Percentiles rank a stretch among this genome's conserved stretches.
These are phyloP conservation scores for Heliconius sara DNA, from an alignment of 2,888 invertebrate genomes.

Conservation along the genomic window DNA sequence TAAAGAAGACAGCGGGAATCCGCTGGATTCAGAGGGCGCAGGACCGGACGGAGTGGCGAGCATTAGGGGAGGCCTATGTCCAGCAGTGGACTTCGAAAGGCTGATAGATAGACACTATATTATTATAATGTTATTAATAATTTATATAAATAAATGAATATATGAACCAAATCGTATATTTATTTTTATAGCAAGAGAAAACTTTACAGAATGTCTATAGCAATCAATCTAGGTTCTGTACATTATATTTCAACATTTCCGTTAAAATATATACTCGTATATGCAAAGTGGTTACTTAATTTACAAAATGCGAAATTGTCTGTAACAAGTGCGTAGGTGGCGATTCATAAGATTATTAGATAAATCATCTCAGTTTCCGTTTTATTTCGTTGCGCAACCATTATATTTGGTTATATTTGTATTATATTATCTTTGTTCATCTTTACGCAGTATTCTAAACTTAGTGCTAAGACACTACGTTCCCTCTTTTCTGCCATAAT, in stretches of 20 bases:
- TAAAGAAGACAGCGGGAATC: no score
- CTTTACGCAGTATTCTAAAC: no score
- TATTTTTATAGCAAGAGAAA: neutral
- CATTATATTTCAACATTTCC: neutral
- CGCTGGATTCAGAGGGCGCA: no score
- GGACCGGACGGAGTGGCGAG: no score
- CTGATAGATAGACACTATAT: no score
- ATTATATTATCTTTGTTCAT: neutral
- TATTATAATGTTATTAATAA: no score
- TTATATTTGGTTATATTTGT: neutral
- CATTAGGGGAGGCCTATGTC: no score
- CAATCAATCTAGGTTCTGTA: neutral
- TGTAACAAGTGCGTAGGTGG: constrained; percentile 48
- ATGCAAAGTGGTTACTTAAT: constrained; percentile 19
- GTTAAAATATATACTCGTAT: neutral
- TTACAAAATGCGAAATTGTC: constrained; percentile 33
- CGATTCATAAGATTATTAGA: constrained; percentile 37
- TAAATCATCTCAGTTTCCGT: constrained; percentile 49
- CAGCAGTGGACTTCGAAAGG: no score
- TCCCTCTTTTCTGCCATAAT: no score
- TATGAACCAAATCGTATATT: no score
- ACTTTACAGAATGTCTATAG: neutral
- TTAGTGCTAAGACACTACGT: no score
- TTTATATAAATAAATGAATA: no score
- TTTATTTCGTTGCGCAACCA: constrained; percentile 8